Evolutionary conservation across 2,797 vertebrate species (phyloP).

Genomic region (Peromyscus nudipes): DNA sequence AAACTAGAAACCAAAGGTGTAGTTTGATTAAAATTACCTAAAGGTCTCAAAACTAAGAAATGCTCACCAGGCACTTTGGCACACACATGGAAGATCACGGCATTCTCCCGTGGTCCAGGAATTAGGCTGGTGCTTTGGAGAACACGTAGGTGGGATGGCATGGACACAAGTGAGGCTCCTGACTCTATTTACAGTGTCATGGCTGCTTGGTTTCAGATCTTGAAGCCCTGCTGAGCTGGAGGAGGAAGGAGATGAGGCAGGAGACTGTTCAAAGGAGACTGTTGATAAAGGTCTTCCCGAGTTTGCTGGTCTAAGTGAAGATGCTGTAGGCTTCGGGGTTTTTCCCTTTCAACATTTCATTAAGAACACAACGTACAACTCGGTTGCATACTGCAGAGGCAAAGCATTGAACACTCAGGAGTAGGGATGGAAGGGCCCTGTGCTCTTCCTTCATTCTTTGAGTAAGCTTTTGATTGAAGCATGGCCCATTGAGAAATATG

Average conservation of each 20-base stretch:
- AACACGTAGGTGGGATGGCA: background rate
- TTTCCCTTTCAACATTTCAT: background rate
- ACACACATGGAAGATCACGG: background rate
- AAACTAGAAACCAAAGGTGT: background rate
- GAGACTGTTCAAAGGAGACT: background rate
- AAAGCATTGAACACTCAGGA: background rate
- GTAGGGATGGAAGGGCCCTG: background rate
- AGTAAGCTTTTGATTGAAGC: background rate
- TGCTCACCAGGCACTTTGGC: background rate
- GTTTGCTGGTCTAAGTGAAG: background rate
- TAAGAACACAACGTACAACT: background rate
- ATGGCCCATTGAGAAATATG: background rate
- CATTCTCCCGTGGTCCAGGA: background rate
- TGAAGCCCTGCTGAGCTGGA: background rate
- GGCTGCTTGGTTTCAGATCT: background rate
- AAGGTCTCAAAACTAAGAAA: slow-evolving; percentile 24
- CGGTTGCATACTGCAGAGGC: background rate
- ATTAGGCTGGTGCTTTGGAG: background rate
- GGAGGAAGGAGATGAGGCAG: background rate
- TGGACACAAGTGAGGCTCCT: background rate
- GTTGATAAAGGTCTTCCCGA: background rate
- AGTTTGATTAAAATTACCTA: slow-evolving; percentile 7
- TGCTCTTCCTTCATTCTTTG: background rate
- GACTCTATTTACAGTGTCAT: background rate
- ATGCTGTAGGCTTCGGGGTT: background rate